Evolutionary conservation across 2,113 vertebrate species (phyloP), one percentile per base, ranked within the genome.

Genomic region (Strigops habroptila): DNA sequence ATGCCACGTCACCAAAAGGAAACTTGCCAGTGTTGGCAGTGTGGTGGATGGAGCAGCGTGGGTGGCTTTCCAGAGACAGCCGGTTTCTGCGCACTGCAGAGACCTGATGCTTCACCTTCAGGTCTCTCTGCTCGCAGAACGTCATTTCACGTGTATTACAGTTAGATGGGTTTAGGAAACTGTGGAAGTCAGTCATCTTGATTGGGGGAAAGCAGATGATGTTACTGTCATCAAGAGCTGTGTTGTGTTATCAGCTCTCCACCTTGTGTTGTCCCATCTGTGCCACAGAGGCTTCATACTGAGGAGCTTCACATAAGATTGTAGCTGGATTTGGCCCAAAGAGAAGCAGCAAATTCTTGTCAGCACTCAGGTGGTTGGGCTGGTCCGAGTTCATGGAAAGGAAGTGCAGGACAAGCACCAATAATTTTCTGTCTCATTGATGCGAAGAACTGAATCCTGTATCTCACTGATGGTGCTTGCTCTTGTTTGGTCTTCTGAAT

Each of bases 181-280:
- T 8, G 22, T 53, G 41, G 12, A 31, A 39, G 18, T 82, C 15
- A 5, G 25, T 82, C 15, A 2, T 43, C 33, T 35, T 68, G 57
- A 18, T 9, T n/a, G 35, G 11, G 25, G 33, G 24, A 60, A 52
- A 64, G 76, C 31, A 65, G 49, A 24, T 63, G 5, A 6, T n/a
- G 1, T 22, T 18, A 7, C 41, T 35, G 3, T 48, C 17, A 43
- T 39, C 0, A 0, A 53, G 43, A 68, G 69, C 18, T 1, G 0
- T 39, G 43, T 33, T 48, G 43, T 57, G 12, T 31, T 86, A 16
- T 55, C 35, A 30, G 21, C 68, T 80, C 30, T 79, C 18, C 51
- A 8, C 0, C 17, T 35, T 13, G 13, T 6, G 27, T 33, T 41
- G 39, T 55, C 60, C 53, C 1, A 0, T 17, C 39, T 0, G 0